Evolutionary conservation across 2,797 vertebrate species (phyloP), one percentile per base, ranked within the genome.

Genomic region (Urophycis tenuis): DNA sequence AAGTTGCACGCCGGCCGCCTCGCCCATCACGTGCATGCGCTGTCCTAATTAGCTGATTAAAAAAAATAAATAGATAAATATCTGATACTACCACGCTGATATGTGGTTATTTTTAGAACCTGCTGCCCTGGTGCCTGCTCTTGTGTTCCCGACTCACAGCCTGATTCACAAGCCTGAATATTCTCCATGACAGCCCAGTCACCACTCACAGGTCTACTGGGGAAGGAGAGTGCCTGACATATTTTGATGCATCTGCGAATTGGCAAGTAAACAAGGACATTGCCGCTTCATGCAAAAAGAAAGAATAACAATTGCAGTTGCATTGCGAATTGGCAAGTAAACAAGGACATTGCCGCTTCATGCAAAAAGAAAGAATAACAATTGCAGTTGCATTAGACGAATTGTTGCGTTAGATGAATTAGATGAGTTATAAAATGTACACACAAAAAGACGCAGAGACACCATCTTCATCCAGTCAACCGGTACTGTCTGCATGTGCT

Each of bases 81-180:
- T 64, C n/a, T 25, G 53, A 64, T 80, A 71, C 69, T 33, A 71
- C 32, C 69, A 80, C 76, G 33, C 64, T 79, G 72, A 36, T 81
- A 74, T 76, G 75, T 75, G 4, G 60, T 80, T 89, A 83, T 88
- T 90, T 88, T 83, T 85, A 80, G 82, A 75, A 36, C 3, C 25
- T 71, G n/a, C n/a, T n/a, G 77, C 49, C 83, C 83, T 87, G 76
- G 19, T 36, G 35, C 71, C 73, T 78, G 69, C 74, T 80, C 75
- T 69, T 71, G 77, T 83, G 79, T 81, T 53, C 74, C 74, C 53
- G 75, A 83, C 77, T 35, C 33, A 76, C 64, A 80, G 76, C 72
- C 73, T 75, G 39, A 85, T 75, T 85, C 74, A 75, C 45, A 77
- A 12, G 72, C 81, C 74, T 17, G 69, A 71, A 71, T 17, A 79